Evolutionary conservation across 2,797 vertebrate species (phyloP), one percentile per base, ranked within the genome.

Genomic region (Margarornis squamiger): DNA sequence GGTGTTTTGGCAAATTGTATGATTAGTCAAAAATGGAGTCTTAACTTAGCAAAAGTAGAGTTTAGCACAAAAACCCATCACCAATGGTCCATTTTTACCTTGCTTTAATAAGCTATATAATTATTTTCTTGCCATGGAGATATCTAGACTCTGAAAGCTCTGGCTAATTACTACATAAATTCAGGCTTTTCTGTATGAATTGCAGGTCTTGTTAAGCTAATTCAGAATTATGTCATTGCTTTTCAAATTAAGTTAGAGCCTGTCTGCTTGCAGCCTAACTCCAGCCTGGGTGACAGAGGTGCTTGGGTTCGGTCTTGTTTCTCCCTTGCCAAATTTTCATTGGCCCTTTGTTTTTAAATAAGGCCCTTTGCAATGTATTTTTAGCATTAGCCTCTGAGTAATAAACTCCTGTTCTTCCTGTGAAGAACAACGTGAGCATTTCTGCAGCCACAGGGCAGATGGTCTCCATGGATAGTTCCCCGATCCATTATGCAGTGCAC

Each of bases 121-220:
- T 93, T 93, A 66, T 88, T 93, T 91, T 94, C 70, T 92, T 0
- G 0, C 76, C 43, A 46, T 10, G 4, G 62, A 75, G 82, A 38
- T 88, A 83, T 6, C 57, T 78, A 66, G 52, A 26, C 32, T 78
- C 86, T 51, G 30, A 87, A 79, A 91, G 52, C 58, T 91, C 84
- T 89, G 49, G 30, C 57, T 95, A 93, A 86, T 96, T 89, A 55
- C 72, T 91, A 68, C 68, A 65, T 87, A 77, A 68, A 89, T 87
- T 94, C 65, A 75, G 58, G 55, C n/a, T 92, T 94, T 80, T 91
- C 70, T 90, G 7, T 86, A 52, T 59, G 63, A 91, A 84, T 88
- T 93, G 66, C 34, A 63, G 63, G 52, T 70, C 76, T 79, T 75
- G 18, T 78, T 92, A 90, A 74, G n/a, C 85, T 93, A 61, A 93